Evolutionary conservation across 2,113 vertebrate genomes (phyloP).

Genomic region (Camelus bactrianus): DNA sequence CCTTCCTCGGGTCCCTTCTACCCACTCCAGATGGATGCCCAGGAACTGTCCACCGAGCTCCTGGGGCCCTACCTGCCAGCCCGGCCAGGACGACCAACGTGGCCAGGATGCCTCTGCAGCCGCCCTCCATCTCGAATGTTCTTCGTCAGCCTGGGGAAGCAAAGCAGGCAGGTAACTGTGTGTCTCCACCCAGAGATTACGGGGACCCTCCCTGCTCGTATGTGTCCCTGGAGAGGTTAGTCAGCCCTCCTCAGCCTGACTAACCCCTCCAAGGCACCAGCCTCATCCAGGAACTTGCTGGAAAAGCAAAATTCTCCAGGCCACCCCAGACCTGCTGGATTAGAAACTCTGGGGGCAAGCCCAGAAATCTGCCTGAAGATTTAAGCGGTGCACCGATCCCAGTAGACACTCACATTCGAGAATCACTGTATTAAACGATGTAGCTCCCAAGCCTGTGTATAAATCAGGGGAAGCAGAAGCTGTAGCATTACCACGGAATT

Average conservation of each 20-base stretch:
- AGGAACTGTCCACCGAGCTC: rapidly evolving
- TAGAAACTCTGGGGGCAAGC: too few relatives aligned
- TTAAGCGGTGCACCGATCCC: not conserved
- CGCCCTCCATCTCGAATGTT: conserved; percentile 45
- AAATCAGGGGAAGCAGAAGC: rapidly evolving
- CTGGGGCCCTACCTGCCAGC: conserved; percentile 12
- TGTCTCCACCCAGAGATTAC: rapidly evolving
- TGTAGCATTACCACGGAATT: rapidly evolving
- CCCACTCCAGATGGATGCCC: not conserved
- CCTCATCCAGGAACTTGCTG: not conserved
- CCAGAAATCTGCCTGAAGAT: not conserved
- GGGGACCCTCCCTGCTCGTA: rapidly evolving
- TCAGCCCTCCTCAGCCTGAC: rapidly evolving
- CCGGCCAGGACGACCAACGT: conserved; percentile 22
- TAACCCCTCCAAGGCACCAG: rapidly evolving
- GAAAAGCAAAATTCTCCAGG: rapidly evolving
- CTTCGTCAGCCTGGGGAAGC: not conserved
- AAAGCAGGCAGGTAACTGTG: not conserved
- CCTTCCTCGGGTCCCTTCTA: not conserved
- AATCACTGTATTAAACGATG: rapidly evolving
- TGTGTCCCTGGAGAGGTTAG: rapidly evolving
- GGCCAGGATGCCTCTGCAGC: not conserved
- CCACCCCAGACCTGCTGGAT: not conserved
- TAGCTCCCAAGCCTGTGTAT: rapidly evolving
- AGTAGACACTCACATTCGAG: rapidly evolving